Conservation (phyloP, 2,888 invertebrate species). For the Vannuccia rotundouncinata region DNA sequence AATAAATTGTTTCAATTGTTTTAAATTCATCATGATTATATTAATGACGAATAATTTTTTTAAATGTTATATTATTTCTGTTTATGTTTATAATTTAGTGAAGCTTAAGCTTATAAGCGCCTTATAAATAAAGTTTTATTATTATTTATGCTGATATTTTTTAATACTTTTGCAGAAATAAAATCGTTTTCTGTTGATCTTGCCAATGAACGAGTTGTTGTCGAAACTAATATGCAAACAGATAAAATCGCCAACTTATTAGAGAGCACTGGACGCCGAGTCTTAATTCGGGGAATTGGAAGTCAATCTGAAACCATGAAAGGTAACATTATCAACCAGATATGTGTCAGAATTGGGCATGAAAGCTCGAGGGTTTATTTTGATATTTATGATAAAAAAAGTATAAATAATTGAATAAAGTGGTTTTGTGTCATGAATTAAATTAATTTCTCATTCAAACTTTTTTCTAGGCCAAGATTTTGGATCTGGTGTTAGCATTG, state of each 20-base stretch:
- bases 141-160: too few relatives aligned
- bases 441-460: too few relatives aligned
- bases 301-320: background rate
- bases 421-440: too few relatives aligned
- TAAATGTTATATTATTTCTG: too few relatives aligned
- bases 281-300: slow-evolving; percentile 73
- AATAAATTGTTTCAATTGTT: too few relatives aligned
- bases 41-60: too few relatives aligned
- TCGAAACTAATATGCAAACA: slow-evolving; percentile 65
- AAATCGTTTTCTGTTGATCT: background rate
- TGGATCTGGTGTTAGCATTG: slow-evolving; percentile 68
- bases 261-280: slow-evolving; percentile 65
- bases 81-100: background rate
- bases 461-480: slow-evolving; percentile 43
- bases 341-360: too few relatives aligned
- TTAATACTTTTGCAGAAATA: background rate
- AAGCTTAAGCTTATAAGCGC: background rate
- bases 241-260: slow-evolving; percentile 60
- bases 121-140: too few relatives aligned
- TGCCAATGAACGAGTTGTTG: slow-evolving; percentile 59
- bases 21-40: too few relatives aligned
- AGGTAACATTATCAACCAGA: background rate
- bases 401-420: too few relatives aligned
- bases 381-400: too few relatives aligned
- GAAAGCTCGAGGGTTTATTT: too few relatives aligned